A percentile compares a stretch with the other conserved stretches of the same genome.
Conservation (phyloP, 2,113 vertebrate species). For the Cynopterus brachyotis region DNA sequence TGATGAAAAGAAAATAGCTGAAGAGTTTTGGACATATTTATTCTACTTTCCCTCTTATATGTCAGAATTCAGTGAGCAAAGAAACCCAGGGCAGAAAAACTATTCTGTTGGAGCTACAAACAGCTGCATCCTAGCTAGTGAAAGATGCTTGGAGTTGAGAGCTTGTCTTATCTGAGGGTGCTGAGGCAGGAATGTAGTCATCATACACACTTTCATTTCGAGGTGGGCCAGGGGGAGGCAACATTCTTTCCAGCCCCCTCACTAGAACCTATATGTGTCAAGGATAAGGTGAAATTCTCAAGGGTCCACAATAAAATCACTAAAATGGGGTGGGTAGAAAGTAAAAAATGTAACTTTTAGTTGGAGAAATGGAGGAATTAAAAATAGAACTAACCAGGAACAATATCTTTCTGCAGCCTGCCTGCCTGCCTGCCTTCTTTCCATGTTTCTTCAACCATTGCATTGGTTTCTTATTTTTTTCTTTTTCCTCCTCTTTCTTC, state of each 20-base stretch:
- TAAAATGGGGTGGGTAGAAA: neutral
- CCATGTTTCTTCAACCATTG: too few species aligned
- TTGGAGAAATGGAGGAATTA: neutral
- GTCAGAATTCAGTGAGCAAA: neutral
- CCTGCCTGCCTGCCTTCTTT: neutral
- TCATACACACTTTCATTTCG: neutral
- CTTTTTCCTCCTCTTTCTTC: rapidly evolving
- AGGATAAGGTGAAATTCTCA: neutral
- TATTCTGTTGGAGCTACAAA: neutral
- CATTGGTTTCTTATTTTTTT: neutral
- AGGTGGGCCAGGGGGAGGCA: neutral
- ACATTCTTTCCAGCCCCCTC: neutral
- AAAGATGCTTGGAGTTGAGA: neutral
- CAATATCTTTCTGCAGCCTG: neutral
- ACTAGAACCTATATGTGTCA: neutral
- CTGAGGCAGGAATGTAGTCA: neutral
- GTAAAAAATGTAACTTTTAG: neutral
- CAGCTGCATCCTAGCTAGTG: neutral
- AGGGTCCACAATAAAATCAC: neutral
- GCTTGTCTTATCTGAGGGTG: neutral
- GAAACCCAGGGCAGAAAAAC: neutral
- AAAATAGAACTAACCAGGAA: neutral
- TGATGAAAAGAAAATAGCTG: neutral
- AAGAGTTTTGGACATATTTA: neutral
- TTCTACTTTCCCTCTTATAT: neutral